Base-by-base conservation (phyloP, 2,797 vertebrate species). In the Cetoscarus ocellatus region DNA sequence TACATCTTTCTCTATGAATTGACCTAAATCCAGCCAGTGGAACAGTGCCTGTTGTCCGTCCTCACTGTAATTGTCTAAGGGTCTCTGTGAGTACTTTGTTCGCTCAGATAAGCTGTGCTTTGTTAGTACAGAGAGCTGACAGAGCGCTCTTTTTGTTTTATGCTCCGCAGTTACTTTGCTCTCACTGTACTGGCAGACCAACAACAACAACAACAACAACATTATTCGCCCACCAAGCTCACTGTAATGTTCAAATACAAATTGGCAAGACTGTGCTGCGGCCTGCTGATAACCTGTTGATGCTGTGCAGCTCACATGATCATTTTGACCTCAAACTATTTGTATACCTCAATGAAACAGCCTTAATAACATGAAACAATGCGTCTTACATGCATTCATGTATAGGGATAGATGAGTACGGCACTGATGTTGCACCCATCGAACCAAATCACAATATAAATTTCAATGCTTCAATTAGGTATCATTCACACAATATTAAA, bases 111-210 rank as follows among this genome's bases (percentile, higher is more conserved):
- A 88, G 70, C 83, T 34, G 0, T 3, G 81, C 85, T 93, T 91
- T 94, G 92, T 92, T 81, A n/a, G 50, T 34, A 54, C 81, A 77
- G 56, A 82, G 78, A 82, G 91, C 91, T 92, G 92, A 91, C 83
- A 40, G 19, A 18, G 87, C 71, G 3, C 50, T 79, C 66, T 79
- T 85, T 89, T 93, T 91, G 90, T 93, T 61, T 10, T 15, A 50
- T 36, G 71, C 67, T 74, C 49, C 55, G 82, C 74, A 82, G 76
- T 79, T 77, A 63, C 73, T 78, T 43, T 59, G 60, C 50, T 59
- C 83, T 73, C 77, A 68, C 77, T 79, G 78, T 71, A 72, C 73
- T 36, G 54, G 42, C 78, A 72, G 62, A 72, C 49, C 0, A 67
- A 61, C 65, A 87, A 85, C 77, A 80, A 82, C 69, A 77, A 76